Percentiles rank a stretch among this genome's conserved stretches.
Evolutionary conservation across 2,888 invertebrate genomes (phyloP).

Genomic region (Stomorhina lunata): DNA sequence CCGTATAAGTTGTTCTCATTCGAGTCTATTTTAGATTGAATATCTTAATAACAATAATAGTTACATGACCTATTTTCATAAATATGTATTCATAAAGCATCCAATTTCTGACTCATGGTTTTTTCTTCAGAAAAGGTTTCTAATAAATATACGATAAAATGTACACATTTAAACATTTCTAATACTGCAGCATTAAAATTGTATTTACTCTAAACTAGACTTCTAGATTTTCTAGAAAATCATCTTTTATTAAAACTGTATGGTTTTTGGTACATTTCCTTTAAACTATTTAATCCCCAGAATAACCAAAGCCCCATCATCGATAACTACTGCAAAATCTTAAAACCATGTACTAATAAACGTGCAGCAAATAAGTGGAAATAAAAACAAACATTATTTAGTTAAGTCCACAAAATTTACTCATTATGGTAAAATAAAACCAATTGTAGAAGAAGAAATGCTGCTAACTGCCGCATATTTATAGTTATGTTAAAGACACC

Average conservation of each 20-base stretch:
- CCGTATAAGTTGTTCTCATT: too few species aligned
- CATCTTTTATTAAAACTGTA: neutral
- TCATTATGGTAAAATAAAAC: slow-evolving; percentile 18
- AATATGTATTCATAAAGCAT: too few species aligned
- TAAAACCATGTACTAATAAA: slow-evolving; percentile 27
- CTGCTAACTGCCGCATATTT: slow-evolving; percentile 58
- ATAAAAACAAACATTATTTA: slow-evolving; percentile 36
- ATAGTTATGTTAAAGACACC: slow-evolving; percentile 32
- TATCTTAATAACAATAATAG: too few species aligned
- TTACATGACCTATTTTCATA: too few species aligned
- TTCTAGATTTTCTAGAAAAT: too few species aligned
- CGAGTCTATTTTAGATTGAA: too few species aligned
- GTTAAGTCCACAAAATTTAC: slow-evolving; percentile 42
- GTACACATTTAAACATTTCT: too few species aligned
- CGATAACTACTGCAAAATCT: neutral
- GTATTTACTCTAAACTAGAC: too few species aligned
- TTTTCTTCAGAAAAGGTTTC: too few species aligned
- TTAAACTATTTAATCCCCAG: neutral
- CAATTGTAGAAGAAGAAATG: neutral
- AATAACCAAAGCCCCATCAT: neutral
- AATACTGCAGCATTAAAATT: too few species aligned
- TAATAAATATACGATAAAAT: too few species aligned
- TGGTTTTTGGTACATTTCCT: neutral
- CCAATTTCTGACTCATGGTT: too few species aligned
- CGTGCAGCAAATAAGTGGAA: slow-evolving; percentile 11